Evolutionary conservation across 2,888 invertebrate species (phyloP), one percentile per base, ranked within the genome.

Genomic region (Aporophyla lueneburgensis): DNA sequence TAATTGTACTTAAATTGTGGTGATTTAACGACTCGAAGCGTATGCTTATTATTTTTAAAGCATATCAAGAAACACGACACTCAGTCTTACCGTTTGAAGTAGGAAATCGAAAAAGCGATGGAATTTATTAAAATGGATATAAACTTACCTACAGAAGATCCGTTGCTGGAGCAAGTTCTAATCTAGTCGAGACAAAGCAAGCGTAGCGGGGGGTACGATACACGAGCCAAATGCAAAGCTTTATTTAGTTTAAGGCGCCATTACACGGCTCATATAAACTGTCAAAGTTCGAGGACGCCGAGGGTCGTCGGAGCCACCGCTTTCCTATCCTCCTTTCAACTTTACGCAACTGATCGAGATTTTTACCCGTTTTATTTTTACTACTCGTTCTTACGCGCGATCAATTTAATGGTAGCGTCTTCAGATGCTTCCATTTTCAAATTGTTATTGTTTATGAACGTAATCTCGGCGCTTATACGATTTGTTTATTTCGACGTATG

Each of bases 191-290:
- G 92, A 93, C 95, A 94, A 94, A 94, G 93, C 93, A 88, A 90
- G 92, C 91, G 91, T 78, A 91, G 93, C 92, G 93, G 90, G 89
- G 90, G 91, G 89, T 90, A 87, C 92, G 89, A 92, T 92, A 92
- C 92, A 92, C 89, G 93, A 93, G 93, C 93, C 94, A 94, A 96
- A 96, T 94, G 93, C 93, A 94, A 94, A 93, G 95, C 94, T 95
- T 96, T 96, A 96, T 96, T 96, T 95, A 95, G 95, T 95, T 95
- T 94, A 95, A 95, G 95, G 94, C 94, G 92, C 95, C 93, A 95
- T 96, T 96, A 96, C 96, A 96, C 96, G 96, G 96, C 95, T 96
- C 96, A 96, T 96, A 96, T 95, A 96, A 95, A 94, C 95, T 95
- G 96, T 95, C 96, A 96, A 96, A 96, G 95, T 96, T 95, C 90